Base-by-base conservation (phyloP, 2,888 invertebrate species). In the Spodoptera picta region DNA sequence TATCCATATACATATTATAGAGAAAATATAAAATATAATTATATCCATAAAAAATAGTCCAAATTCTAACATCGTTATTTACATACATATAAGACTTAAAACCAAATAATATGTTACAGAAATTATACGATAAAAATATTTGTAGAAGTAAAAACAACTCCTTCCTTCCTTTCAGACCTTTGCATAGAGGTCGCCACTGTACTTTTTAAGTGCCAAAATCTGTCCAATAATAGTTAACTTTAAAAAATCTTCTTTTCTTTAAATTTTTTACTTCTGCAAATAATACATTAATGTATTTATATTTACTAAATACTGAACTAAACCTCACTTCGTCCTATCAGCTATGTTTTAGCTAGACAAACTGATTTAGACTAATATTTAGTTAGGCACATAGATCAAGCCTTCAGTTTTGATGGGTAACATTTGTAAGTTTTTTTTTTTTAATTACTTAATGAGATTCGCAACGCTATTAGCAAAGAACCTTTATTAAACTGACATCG, bases 291-390 rank as follows among this genome's bases (percentile, higher is more conserved):
- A 36, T 36, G 36, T 9, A 72, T 14, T 54, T 50, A 58, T 45
- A 58, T 52, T 9, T 36, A 36, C 7, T 36, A 52, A 48, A 71
- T 41, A 75, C 75, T 69, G 54, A 65, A 69, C 53, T 76, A 62
- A 64, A 79, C 59, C 60, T 64, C 58, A 77, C 59, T 74, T 77
- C 77, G 77, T 79, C 80, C 80, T 65, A 12, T 60, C 59, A 49
- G 58, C 56, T 70, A 51, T 60, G 67, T 53, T 68, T 70, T 66
- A 72, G 73, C 72, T 81, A 79, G 76, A 69, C 68, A 77, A 75
- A 77, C 80, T 77, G 63, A 81, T 75, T 77, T 81, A 73, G 80
- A 75, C 72, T 65, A 68, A 65, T 58, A 44, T 56, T 60, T 73
- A 70, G 58, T 54, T 65, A 69, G 42, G 47, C 47, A 63, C 53